These are phyloP conservation scores for Atherinomorus stipes DNA, from an alignment of 2,113 vertebrate genomes.

Conservation along the genomic window DNA sequence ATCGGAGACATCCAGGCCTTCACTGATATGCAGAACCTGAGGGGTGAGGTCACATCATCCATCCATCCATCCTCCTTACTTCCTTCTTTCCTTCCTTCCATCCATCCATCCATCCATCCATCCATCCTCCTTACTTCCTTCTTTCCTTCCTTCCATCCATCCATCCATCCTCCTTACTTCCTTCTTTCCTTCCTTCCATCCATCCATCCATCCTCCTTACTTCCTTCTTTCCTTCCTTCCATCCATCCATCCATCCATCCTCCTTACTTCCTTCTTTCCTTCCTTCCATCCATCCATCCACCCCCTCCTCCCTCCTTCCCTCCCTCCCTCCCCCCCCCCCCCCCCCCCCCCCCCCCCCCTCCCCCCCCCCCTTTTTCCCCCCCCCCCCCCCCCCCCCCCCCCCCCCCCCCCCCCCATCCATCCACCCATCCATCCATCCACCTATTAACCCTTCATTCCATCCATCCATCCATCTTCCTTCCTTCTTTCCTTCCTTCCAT, in stretches of 20 bases:
- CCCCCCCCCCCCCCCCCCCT: too few relatives aligned
- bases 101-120: background rate
- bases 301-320: background rate
- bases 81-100: background rate
- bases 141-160: background rate
- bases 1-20: slow-evolving; percentile 80
- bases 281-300: background rate
- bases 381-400: too few relatives aligned
- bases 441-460: background rate
- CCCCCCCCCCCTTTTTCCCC: too few relatives aligned
- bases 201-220: background rate
- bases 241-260: background rate
- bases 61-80: background rate
- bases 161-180: too few relatives aligned
- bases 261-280: background rate
- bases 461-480: background rate
- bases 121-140: too few relatives aligned
- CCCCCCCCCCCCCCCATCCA: too few relatives aligned
- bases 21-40: slow-evolving; percentile 65
- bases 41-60: slow-evolving; percentile 74
- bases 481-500: background rate
- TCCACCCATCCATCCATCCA: too few relatives aligned
- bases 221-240: background rate
- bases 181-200: too few relatives aligned
- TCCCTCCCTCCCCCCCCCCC: background rate